Percentiles rank a stretch among this genome's conserved stretches.
Evolutionary conservation across 1,140 invertebrate species (phyloP).

Genomic region (Drosophila fuyamai): DNA sequence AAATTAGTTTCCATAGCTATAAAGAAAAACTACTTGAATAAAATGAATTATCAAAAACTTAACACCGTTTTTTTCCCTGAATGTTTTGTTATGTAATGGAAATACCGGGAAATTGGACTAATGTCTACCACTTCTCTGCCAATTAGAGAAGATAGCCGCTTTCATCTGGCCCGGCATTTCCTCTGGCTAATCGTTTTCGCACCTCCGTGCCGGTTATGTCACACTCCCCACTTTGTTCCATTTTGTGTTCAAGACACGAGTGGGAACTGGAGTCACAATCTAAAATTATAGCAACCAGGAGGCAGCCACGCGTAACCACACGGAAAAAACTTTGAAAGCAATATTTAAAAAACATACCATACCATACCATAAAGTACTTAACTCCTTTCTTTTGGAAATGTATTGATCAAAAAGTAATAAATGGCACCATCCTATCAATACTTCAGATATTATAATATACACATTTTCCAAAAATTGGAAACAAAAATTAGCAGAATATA

Average conservation of each 20-base stretch:
- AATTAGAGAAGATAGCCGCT: conserved; percentile 34
- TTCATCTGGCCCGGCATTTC: conserved; percentile 8
- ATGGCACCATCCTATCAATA: too few species aligned
- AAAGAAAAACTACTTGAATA: too few species aligned
- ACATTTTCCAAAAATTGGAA: too few species aligned
- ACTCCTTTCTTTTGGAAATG: too few species aligned
- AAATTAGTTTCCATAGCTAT: background rate
- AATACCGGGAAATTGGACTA: conserved; percentile 27
- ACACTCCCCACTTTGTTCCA: conserved; percentile 41
- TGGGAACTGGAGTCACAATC: conserved; percentile 8
- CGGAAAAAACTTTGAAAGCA: conserved; percentile 10
- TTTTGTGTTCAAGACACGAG: conserved; percentile 39
- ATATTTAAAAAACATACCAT: background rate
- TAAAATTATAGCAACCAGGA: conserved; percentile 55
- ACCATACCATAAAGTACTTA: too few species aligned
- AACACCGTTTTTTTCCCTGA: background rate
- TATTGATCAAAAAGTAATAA: too few species aligned
- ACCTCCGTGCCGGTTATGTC: conserved; percentile 59
- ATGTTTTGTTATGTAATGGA: conserved; percentile 22
- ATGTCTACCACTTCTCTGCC: conserved; percentile 17
- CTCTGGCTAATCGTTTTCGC: conserved; percentile 45
- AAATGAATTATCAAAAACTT: background rate
- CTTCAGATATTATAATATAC: too few species aligned
- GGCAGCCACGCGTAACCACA: conserved; percentile 54
- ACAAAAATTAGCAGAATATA: too few species aligned